Percentiles rank a stretch among this genome's conserved stretches.
Evolutionary conservation across 2,888 invertebrate species (phyloP).

Genomic region (Trilocha varians): DNA sequence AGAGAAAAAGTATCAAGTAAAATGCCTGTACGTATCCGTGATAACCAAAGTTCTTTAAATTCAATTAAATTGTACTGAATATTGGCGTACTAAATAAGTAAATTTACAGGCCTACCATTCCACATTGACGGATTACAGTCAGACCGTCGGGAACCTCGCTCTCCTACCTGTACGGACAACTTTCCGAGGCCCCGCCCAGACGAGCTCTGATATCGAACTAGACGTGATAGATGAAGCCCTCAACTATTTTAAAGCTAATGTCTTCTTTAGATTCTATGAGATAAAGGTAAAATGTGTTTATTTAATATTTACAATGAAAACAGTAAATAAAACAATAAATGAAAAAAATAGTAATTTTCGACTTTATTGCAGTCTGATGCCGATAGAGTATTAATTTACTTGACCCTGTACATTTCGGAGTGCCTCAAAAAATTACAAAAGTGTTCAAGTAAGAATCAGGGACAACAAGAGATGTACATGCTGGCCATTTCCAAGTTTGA

Average conservation of each 20-base stretch:
- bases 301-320: neutral
- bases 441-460: slow-evolving; percentile 91
- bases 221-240: slow-evolving; percentile 99
- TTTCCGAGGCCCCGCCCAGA: slow-evolving; percentile 93
- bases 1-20: slow-evolving; percentile 2
- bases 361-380: slow-evolving; percentile 88
- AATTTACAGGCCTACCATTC: slow-evolving; percentile 94
- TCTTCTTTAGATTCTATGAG: slow-evolving; percentile 98
- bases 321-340: too few relatives aligned
- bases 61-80: neutral
- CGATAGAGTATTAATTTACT: slow-evolving; percentile 96
- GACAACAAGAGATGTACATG: slow-evolving; percentile 95
- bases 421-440: slow-evolving; percentile 95
- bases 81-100: neutral
- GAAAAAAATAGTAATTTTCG: too few relatives aligned
- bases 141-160: slow-evolving; percentile 92
- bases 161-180: slow-evolving; percentile 92
- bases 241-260: slow-evolving; percentile 98
- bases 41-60: neutral
- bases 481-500: slow-evolving; percentile 96
- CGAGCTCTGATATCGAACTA: slow-evolving; percentile 75
- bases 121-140: slow-evolving; percentile 81
- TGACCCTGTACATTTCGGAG: slow-evolving; percentile 97
- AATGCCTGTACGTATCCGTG: slow-evolving; percentile 30
- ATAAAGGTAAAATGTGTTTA: slow-evolving; percentile 81